Percentiles rank a stretch among this genome's conserved stretches.
Evolutionary conservation across 2,888 invertebrate genomes (phyloP).

Genomic region (Drosophila antonietae): DNA sequence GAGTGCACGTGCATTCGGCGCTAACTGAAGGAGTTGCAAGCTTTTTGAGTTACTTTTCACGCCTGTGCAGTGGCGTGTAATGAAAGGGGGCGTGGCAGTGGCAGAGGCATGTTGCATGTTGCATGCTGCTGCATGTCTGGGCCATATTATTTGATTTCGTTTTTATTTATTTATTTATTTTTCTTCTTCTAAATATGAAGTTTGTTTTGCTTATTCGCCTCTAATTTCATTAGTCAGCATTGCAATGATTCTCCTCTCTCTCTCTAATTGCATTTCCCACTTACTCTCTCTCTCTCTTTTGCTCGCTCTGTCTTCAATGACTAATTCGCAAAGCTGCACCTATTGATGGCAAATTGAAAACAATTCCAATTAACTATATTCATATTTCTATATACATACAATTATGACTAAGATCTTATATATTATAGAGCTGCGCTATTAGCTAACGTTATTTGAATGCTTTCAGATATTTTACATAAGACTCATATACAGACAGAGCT

Average conservation of each 20-base stretch:
- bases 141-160: conserved; percentile 37
- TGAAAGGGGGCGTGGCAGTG: conserved; percentile 4
- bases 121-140: conserved; percentile 22
- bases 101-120: neutral
- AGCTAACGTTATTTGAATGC: neutral
- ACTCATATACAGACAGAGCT: neutral
- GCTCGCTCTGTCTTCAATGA: conserved; percentile 15
- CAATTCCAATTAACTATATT: neutral
- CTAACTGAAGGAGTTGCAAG: neutral
- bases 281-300: neutral
- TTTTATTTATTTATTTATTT: neutral
- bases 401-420: neutral
- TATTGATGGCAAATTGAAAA: conserved; percentile 31
- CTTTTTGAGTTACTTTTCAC: conserved; percentile 51
- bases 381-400: neutral
- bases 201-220: conserved; percentile 27
- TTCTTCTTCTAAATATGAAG: neutral
- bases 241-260: neutral
- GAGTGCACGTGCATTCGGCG: conserved; percentile 51
- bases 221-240: conserved; percentile 59
- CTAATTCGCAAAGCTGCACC: conserved; percentile 33
- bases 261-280: conserved; percentile 1
- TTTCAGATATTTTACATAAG: neutral
- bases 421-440: neutral
- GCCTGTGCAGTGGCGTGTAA: conserved; percentile 57